Evolutionary conservation across 2,113 vertebrate species (phyloP).

Genomic region (Oryctolagus cuniculus): DNA sequence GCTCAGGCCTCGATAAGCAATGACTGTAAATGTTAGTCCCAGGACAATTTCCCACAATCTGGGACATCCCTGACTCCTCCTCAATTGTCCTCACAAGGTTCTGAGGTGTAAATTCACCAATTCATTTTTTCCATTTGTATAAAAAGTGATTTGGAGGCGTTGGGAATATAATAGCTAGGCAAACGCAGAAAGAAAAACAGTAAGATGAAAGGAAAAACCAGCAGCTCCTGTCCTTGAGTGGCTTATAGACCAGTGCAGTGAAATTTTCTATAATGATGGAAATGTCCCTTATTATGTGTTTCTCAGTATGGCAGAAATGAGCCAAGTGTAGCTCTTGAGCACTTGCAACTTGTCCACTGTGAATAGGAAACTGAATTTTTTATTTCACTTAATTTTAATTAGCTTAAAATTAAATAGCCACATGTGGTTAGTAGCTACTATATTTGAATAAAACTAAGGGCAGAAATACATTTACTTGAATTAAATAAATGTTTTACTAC

Average conservation of each 20-base stretch:
- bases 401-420: not conserved
- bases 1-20: too few relatives aligned
- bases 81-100: not conserved
- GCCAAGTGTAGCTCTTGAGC: not conserved
- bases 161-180: not conserved
- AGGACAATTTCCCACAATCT: not conserved
- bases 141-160: not conserved
- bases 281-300: not conserved
- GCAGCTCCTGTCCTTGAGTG: not conserved
- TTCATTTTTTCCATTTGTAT: not conserved
- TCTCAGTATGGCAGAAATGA: not conserved
- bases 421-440: not conserved
- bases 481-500: not conserved
- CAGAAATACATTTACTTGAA: not conserved
- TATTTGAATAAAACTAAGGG: not conserved
- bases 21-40: not conserved
- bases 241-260: not conserved
- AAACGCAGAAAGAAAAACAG: not conserved
- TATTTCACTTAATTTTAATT: slow-evolving; percentile 24
- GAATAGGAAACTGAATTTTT: slow-evolving; percentile 5
- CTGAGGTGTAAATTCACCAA: not conserved
- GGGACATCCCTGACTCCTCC: not conserved
- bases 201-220: not conserved
- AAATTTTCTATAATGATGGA: not conserved
- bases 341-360: not conserved